phyloP scores from a whole-genome alignment of 2,888 invertebrate species.

The Melieria omissa region DNA sequence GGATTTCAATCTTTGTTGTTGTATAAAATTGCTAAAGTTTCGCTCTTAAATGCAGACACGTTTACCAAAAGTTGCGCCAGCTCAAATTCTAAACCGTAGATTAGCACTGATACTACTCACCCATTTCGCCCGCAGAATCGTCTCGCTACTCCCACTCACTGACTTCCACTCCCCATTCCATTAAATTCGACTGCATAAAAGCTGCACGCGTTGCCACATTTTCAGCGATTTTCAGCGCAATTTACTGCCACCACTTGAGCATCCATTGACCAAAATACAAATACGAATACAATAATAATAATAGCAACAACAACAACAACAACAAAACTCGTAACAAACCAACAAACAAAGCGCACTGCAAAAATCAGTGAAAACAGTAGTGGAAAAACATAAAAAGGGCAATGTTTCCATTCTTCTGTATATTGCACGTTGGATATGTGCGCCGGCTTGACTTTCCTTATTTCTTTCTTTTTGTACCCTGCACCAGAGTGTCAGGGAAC shows the following conservation, averaged over 20 bases:
- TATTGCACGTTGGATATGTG: constrained; percentile 14
- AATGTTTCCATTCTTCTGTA: constrained; percentile 31
- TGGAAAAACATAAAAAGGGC: constrained; percentile 21
- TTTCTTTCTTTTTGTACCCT: constrained; percentile 14
- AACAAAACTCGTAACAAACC: neutral
- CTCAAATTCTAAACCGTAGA: no score
- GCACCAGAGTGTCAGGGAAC: no score
- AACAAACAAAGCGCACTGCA: no score
- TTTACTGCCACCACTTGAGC: constrained; percentile 27
- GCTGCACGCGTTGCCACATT: neutral
- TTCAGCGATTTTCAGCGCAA: constrained; percentile 26
- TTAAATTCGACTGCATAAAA: no score
- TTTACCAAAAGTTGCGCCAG: constrained; percentile 7
- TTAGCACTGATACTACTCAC: no score
- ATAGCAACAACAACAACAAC: constrained; percentile 7
- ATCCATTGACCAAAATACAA: constrained; percentile 25
- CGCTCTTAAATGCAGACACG: constrained; percentile 46
- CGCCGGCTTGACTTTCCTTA: neutral
- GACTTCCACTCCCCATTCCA: no score
- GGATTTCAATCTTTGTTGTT: constrained; percentile 26
- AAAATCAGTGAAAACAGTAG: constrained; percentile 18
- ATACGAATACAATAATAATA: constrained; percentile 19
- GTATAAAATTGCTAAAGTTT: constrained; percentile 47
- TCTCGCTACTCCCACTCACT: no score
- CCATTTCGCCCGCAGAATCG: no score